These are phyloP conservation scores for Hirtodrosophila trivittata DNA, from an alignment of 2,888 invertebrate genomes.

Conservation along the genomic window DNA sequence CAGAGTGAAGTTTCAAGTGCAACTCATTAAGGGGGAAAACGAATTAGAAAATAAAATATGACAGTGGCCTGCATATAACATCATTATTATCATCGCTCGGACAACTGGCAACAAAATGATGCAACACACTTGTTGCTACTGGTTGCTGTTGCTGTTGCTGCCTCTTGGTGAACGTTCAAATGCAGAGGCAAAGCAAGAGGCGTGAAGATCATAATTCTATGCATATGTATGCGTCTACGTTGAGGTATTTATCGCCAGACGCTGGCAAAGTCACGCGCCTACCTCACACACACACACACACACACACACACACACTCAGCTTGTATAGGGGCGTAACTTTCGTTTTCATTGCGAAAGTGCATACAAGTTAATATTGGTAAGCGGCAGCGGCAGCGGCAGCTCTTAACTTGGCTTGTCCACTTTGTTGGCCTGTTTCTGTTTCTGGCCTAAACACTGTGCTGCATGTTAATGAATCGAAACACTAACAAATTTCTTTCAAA, in stretches of 20 bases:
- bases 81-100: conserved; percentile 45
- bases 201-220: conserved; percentile 78
- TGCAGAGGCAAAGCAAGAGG: conserved; percentile 52
- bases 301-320: conserved; percentile 9
- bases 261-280: conserved; percentile 69
- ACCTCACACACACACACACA: conserved; percentile 21
- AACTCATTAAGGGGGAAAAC: conserved; percentile 43
- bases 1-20: conserved; percentile 65
- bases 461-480: conserved; percentile 48
- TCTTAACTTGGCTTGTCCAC: conserved; percentile 40
- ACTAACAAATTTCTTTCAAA: conserved; percentile 19
- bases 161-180: conserved; percentile 36
- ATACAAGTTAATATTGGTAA: conserved; percentile 70
- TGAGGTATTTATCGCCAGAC: conserved; percentile 54
- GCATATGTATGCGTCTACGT: conserved; percentile 22
- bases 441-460: conserved; percentile 33
- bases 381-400: conserved; percentile 29
- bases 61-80: conserved; percentile 57
- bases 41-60: conserved; percentile 42
- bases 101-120: conserved; percentile 43
- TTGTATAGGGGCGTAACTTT: conserved; percentile 62
- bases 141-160: conserved; percentile 16
- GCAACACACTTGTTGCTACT: conserved; percentile 34
- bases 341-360: conserved; percentile 80
- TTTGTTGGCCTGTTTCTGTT: conserved; percentile 55